Evolutionary conservation across 1,140 invertebrate species (phyloP).

Genomic region (Bicyclus anynana): DNA sequence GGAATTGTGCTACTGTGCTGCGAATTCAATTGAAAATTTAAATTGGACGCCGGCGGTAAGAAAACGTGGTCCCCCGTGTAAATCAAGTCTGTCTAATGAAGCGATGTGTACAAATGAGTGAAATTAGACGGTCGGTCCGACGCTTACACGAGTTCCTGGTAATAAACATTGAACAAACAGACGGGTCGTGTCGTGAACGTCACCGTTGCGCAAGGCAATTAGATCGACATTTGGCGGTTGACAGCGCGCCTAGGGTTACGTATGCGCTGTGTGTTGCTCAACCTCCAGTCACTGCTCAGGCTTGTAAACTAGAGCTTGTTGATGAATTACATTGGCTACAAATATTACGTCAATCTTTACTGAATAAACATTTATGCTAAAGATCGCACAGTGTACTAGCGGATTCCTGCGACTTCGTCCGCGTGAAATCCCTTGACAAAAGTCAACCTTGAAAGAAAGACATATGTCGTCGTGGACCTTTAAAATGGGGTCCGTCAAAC

Average conservation of each 20-base stretch:
- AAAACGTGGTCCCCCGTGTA: constrained; percentile 31
- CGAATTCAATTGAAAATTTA: constrained; percentile 47
- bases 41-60: constrained; percentile 30
- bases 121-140: constrained; percentile 40
- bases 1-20: constrained; percentile 45
- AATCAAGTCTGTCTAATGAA: constrained; percentile 51
- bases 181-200: constrained; percentile 40
- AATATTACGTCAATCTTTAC: constrained; percentile 2
- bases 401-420: too few relatives aligned
- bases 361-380: constrained; percentile 3
- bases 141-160: constrained; percentile 52
- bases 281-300: constrained; percentile 17
- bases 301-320: constrained; percentile 10
- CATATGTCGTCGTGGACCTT: too few relatives aligned
- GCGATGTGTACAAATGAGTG: constrained; percentile 44
- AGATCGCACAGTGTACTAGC: too few relatives aligned
- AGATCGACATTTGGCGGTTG: constrained; percentile 51
- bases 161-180: constrained; percentile 59
- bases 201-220: constrained; percentile 52
- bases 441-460: too few relatives aligned
- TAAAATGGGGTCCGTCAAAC: too few relatives aligned
- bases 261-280: constrained; percentile 18
- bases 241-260: constrained; percentile 31
- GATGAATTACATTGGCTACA: constrained; percentile 13
- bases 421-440: too few relatives aligned